Evolutionary conservation across 2,113 vertebrate species (phyloP), one percentile per base, ranked within the genome.

Genomic region (Oenanthe oenanthe): DNA sequence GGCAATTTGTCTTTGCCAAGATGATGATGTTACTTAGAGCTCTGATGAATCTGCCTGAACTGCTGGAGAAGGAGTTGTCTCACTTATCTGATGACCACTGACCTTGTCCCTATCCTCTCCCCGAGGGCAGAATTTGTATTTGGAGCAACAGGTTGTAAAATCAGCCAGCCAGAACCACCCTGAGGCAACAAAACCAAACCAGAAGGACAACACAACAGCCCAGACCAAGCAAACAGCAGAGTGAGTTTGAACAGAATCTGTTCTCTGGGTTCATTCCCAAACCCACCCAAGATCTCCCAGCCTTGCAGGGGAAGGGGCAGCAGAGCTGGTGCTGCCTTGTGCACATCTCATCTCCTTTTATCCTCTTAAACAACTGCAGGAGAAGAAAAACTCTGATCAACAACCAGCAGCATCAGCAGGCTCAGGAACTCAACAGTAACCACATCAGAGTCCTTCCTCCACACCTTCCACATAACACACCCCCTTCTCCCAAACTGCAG

Each of bases 311-410:
- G 38, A 85, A 85, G 63, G 45, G 80, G 88, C 75, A 93, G 90
- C 92, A 95, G 88, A 80, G 95, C 58, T 66, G 91, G 25, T 38
- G 50, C 92, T 95, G 93, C 58, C 42, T 76, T 80, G 28, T 17
- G 38, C 25, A n/a, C 38, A 24, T 17, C 45, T 25, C 54, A 50
- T 3, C 48, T 13, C 19, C 36, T 60, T 15, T 70, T 13, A 81
- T 29, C 62, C 47, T 56, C 45, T 60, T 43, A 32, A 82, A 72
- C 17, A 57, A 60, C 60, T 32, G 26, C 66, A 65, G 9, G 21
- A 78, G 29, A 34, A 57, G 17, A 73, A 85, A 88, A 93, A 10
- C 26, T 17, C 13, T 16, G 17, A 61, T 50, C 57, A 93, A 51
- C 40, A 89, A 29, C n/a, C 13, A 50, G n/a, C 2, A 58, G 47